These are phyloP conservation scores for Periparus ater DNA, from an alignment of 2,797 vertebrate species.

Conservation along the genomic window DNA sequence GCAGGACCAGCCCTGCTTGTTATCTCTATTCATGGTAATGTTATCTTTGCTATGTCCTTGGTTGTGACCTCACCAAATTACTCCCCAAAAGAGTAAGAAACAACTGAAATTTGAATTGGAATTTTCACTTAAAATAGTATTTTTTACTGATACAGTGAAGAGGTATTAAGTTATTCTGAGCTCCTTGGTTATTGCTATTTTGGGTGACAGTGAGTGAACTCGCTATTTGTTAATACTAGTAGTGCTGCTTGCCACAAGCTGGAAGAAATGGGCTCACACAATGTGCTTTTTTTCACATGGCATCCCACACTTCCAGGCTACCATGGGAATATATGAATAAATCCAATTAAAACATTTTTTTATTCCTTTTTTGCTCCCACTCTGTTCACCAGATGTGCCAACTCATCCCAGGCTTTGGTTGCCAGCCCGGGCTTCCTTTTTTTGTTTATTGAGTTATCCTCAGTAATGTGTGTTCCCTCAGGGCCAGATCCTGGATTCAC, in stretches of 20 bases:
- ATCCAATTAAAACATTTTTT: neutral
- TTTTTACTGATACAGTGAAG: neutral
- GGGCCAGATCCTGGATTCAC: neutral
- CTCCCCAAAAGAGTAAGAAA: neutral
- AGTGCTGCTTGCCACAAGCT: neutral
- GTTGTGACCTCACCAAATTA: neutral
- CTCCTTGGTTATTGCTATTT: neutral
- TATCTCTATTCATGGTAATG: neutral
- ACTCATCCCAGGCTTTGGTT: neutral
- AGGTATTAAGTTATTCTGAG: neutral
- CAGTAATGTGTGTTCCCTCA: neutral
- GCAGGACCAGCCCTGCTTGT: neutral
- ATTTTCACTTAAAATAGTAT: neutral
- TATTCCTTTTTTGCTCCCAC: neutral
- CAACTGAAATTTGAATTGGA: neutral
- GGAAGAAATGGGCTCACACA: neutral
- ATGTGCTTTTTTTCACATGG: neutral
- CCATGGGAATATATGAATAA: slow-evolving; percentile 12
- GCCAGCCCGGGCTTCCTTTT: neutral
- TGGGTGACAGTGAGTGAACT: neutral
- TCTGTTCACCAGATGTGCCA: slow-evolving; percentile 51
- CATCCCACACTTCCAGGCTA: neutral
- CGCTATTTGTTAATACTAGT: neutral
- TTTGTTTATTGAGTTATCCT: neutral
- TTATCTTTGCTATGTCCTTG: neutral